These are phyloP conservation scores for Zeus faber DNA, from an alignment of 2,113 vertebrate species.

Conservation along the genomic window DNA sequence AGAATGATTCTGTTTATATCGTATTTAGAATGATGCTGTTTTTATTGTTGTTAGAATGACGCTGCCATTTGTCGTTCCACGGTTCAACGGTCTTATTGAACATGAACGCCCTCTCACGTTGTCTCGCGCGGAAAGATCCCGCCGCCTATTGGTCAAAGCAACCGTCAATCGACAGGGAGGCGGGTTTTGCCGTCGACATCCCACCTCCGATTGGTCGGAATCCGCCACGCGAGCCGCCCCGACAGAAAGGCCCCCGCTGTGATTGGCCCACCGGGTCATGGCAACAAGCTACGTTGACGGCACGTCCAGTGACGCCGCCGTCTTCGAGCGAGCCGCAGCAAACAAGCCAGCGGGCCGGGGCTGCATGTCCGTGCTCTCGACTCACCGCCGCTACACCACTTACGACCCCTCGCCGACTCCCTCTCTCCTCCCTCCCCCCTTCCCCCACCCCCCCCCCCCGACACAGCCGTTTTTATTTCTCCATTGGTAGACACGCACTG, in stretches of 20 bases:
- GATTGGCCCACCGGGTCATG: slow-evolving; percentile 44
- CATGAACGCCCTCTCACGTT: too few species aligned
- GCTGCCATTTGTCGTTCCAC: too few species aligned
- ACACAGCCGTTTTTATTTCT: slow-evolving; percentile 34
- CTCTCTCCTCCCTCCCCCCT: slow-evolving; percentile 10
- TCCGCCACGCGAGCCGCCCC: not conserved
- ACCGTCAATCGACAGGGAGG: slow-evolving; percentile 48
- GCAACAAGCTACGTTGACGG: slow-evolving; percentile 51
- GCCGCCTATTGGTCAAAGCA: too few species aligned
- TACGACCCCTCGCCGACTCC: slow-evolving; percentile 16
- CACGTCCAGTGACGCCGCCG: slow-evolving; percentile 22
- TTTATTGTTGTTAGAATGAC: too few species aligned
- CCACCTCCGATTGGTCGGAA: slow-evolving; percentile 30
- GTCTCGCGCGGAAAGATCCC: not conserved
- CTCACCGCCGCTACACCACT: slow-evolving; percentile 25
- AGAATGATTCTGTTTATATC: too few species aligned
- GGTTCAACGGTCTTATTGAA: too few species aligned
- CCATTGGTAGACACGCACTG: slow-evolving; percentile 49
- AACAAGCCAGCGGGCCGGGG: slow-evolving; percentile 33
- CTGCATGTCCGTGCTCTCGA: slow-evolving; percentile 31
- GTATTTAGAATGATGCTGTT: too few species aligned
- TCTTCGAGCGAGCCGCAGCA: slow-evolving; percentile 41
- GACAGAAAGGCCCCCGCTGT: slow-evolving; percentile 4
- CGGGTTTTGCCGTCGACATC: not conserved
- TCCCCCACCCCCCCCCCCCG: not conserved